Base-by-base conservation (phyloP, 2,888 invertebrate genomes). In the Erebia epiphron region DNA sequence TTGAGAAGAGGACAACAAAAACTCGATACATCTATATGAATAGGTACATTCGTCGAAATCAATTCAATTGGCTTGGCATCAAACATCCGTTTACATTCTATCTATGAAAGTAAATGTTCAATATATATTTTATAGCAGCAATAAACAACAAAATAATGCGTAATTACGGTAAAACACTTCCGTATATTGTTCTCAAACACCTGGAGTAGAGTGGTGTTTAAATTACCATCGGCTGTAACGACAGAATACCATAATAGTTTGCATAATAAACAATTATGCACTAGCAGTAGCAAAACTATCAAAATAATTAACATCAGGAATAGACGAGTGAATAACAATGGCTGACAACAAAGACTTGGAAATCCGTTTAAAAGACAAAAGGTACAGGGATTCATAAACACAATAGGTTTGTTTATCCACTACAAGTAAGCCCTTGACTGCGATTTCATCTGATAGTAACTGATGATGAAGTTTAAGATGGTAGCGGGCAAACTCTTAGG, bases 121-220 rank as follows among this genome's bases (percentile, higher is more conserved):
- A 62, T 49, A 62, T n/a, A 46, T 16, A 10, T 21, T 49, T 26
- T 21, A 46, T 46, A 49, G 8, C 18, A 62, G 3, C 18, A 62
- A 8, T 21, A 46, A 18, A 62, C 7, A 62, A 18, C 46, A 62
- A 62, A 14, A 21, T 61, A 43, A 46, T 43, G 13, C 61, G 49
- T 62, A 49, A 80, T 82, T 82, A 82, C 78, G 77, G 73, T 72
- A 78, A 35, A 77, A 78, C 77, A 78, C 83, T 87, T 89, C 89
- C 88, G 84, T 73, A 80, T 84, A 85, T 85, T 86, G 85, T 86
- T 81, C 75, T 73, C 49, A 18, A 16, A 62, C 62, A 62, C 21
- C 21, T 49, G 62, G 46, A 62, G 46, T 49, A 21, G 21, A 62
- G 62, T 21, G 49, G 49, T 62, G 62, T 62, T 49, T 49, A 62